Base-by-base conservation (phyloP, 2,797 vertebrate genomes). In the Bradypodion ventrale region DNA sequence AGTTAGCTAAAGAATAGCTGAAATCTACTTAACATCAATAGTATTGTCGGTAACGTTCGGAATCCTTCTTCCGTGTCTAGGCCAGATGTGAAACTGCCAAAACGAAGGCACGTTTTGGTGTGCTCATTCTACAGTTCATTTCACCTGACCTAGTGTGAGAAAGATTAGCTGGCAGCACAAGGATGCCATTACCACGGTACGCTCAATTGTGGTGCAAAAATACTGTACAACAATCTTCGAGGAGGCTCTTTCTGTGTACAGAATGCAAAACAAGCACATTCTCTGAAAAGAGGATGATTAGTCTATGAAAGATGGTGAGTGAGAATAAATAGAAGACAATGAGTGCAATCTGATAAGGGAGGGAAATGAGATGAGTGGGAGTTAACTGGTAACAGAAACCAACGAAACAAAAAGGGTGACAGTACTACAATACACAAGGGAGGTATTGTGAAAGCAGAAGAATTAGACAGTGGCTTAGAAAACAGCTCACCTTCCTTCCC, bases 401-500 rank as follows among this genome's bases (percentile, higher is more conserved):
- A 65, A 69, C 13, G 56, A 56, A 56, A 56, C 52, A 56, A 56
- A 56, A 56, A 56, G 52, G 16, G 52, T 56, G 15, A 23, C 35
- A 40, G 23, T 15, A 12, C n/a, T 75, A 35, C 40, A 60, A 60
- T 29, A 68, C 40, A 65, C 12, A 56, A 42, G 29, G 42, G 16
- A 59, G 49, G 2, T 5, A 75, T 32, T 75, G 44, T 59, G 40
- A n/a, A 49, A 35, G 52, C 3, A 32, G n/a, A 29, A 8, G 52
- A 56, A 29, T 23, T 27, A 3, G 32, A 27, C 23, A 37, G 80
- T 8, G 27, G 21, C 15, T 12, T 35, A 8, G 13, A 46, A 49
- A 76, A 40, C 2, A 29, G 59, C 75, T 74, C 93, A 99, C 98
- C 97, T 98, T 94, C 97, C 96, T 91, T 98, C 97, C 90, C 93